Conservation (phyloP, 1,140 invertebrate genomes). For the Apis dorsata region DNA sequence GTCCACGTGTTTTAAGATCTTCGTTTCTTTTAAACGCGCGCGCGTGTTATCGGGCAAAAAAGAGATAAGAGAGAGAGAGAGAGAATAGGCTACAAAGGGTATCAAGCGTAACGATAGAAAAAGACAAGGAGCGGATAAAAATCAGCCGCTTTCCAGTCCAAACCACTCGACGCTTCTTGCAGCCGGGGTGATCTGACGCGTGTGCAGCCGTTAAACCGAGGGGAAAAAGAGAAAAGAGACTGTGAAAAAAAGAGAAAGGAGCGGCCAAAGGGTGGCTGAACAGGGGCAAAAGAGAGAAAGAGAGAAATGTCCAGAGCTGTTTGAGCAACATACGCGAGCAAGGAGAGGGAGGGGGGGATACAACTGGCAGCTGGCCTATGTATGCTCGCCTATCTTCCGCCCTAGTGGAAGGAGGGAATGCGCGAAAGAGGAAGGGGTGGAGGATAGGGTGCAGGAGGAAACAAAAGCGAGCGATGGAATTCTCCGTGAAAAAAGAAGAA, state of each 20-base stretch:
- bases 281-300: not conserved
- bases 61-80: not conserved
- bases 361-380: constrained; percentile 41
- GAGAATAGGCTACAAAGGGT: not conserved
- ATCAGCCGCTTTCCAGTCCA: constrained; percentile 55
- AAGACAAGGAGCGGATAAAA: constrained; percentile 34
- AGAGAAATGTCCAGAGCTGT: constrained; percentile 9
- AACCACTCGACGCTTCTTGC: constrained; percentile 46
- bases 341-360: not conserved
- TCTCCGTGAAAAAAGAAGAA: not conserved
- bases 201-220: constrained; percentile 52
- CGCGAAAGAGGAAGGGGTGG: not conserved
- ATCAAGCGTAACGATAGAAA: not conserved
- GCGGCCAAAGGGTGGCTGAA: not conserved
- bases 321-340: constrained; percentile 11
- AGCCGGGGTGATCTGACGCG: constrained; percentile 36
- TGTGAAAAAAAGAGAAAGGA: constrained; percentile 1
- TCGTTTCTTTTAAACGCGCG: not conserved
- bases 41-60: not conserved
- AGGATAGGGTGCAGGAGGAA: not conserved
- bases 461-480: not conserved
- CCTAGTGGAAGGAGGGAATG: constrained; percentile 1
- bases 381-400: constrained; percentile 24
- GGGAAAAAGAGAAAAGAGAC: not conserved
- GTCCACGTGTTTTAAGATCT: not conserved